Evolutionary conservation across 2,888 invertebrate genomes (phyloP), one percentile per base, ranked within the genome.

Genomic region (Callosobruchus maculatus): DNA sequence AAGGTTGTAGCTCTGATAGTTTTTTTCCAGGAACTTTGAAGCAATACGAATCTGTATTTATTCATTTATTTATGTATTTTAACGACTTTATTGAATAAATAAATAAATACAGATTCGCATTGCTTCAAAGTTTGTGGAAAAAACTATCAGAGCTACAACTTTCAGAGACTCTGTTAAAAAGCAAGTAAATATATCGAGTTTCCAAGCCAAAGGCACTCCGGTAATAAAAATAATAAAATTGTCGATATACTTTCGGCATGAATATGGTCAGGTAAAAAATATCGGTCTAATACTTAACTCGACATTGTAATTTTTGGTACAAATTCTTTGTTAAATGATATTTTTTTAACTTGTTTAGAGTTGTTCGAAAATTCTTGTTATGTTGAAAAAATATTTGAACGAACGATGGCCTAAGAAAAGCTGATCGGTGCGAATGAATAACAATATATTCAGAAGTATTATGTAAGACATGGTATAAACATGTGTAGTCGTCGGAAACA

Each of bases 261-360:
- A 49, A 49, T 77, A 74, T 77, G 78, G 78, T 77, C 77, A 76
- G 73, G 75, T 78, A 74, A 75, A 78, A 21, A 75, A 66, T 68
- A 21, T 72, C 76, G 78, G 77, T 76, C 78, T 78, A 68, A 68
- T 49, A 13, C 13, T 49, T 49, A 7, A 13, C 13, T 49, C 49
- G 49, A 49, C 49, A 49, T 49, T 49, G 49, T 49, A 49, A 49
- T 49, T 49, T 5, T 49, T 49, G 49, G 49, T 49, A 49, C 49
- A 49, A 49, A 49, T 49, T 49, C 13, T 49, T 26, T 49, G 49
- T 49, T 49, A 49, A 13, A 49, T 7, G 1, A 49, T 49, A 49
- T 49, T 49, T 49, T 49, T 49, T 49, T 26, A 26, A 26, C 26
- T 26, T 26, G 26, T 26, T 26, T 49, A 49, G 49, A 49, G 49